Conservation (phyloP, 92 coral and sea anemone genomes). For the Epizoanthus ramosus region DNA sequence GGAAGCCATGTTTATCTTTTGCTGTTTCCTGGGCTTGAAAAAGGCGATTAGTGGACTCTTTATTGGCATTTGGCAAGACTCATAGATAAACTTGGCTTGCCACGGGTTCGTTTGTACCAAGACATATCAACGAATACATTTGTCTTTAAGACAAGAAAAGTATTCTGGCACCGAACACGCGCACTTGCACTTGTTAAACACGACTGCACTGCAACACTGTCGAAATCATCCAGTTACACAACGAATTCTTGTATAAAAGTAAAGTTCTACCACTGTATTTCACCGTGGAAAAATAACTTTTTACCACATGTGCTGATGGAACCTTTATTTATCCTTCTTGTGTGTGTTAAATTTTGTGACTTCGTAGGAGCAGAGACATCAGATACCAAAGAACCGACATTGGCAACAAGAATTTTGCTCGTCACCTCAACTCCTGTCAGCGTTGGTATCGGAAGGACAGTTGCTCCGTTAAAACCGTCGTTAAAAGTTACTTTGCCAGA, state of each 20-base stretch:
- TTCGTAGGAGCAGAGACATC: constrained; percentile 33
- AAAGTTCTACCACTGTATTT: constrained; percentile 4
- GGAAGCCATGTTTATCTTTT: constrained; percentile 37
- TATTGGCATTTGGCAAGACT: constrained; percentile 47
- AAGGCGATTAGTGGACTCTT: constrained; percentile 49
- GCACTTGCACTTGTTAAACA: constrained; percentile 32
- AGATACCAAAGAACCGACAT: constrained; percentile 23
- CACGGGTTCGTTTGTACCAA: constrained; percentile 39
- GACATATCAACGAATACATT: constrained; percentile 29
- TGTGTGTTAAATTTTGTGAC: constrained; percentile 46
- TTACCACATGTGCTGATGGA: constrained; percentile 34
- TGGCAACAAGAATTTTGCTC: constrained; percentile 31
- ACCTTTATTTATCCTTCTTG: constrained; percentile 43
- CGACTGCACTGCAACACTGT: constrained; percentile 21
- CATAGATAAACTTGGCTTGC: constrained; percentile 37
- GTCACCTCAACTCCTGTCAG: constrained; percentile 25
- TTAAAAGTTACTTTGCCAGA: constrained; percentile 33
- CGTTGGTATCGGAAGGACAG: neutral
- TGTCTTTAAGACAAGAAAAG: neutral
- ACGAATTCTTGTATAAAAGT: neutral
- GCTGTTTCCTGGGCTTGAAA: constrained; percentile 35
- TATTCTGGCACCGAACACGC: constrained; percentile 22
- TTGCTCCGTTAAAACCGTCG: constrained; percentile 25
- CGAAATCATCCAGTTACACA: constrained; percentile 1
- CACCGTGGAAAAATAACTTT: constrained; percentile 37